A percentile compares a stretch with the other conserved stretches of the same genome.
Evolutionary conservation across 2,797 vertebrate species (phyloP).

Genomic region (Gorsachius magnificus): DNA sequence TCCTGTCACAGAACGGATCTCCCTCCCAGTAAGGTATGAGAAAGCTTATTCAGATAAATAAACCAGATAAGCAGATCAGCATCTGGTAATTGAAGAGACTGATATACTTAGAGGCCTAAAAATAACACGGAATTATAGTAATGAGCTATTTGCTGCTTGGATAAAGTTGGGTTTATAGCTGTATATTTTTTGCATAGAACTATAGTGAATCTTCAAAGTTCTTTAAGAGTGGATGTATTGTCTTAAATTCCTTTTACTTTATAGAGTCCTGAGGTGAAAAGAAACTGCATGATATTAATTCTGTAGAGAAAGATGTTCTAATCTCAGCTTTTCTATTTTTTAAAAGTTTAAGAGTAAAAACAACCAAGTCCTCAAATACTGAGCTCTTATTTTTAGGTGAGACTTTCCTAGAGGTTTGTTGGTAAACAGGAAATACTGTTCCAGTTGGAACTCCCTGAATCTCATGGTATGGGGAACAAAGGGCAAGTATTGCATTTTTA

Average conservation of each 20-base stretch:
- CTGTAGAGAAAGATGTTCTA: background rate
- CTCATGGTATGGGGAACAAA: background rate
- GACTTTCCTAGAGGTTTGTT: background rate
- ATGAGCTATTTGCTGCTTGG: background rate
- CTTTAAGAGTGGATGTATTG: background rate
- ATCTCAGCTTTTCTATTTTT: background rate
- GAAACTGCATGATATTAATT: background rate
- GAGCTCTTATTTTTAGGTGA: background rate
- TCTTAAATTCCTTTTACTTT: background rate
- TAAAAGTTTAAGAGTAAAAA: background rate
- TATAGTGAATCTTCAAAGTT: background rate
- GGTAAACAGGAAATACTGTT: background rate
- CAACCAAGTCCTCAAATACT: background rate
- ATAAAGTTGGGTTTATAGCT: background rate
- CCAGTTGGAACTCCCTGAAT: background rate
- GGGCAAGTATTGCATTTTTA: background rate
- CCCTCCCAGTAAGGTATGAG: background rate
- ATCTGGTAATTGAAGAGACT: background rate
- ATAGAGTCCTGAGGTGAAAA: background rate
- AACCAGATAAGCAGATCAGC: background rate
- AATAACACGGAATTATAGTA: background rate
- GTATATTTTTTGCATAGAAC: background rate
- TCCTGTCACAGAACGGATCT: background rate
- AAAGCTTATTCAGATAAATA: background rate
- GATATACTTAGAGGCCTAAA: background rate